Conservation (phyloP, 2,888 invertebrate species). For the Ommatoiulus sabulosus region DNA sequence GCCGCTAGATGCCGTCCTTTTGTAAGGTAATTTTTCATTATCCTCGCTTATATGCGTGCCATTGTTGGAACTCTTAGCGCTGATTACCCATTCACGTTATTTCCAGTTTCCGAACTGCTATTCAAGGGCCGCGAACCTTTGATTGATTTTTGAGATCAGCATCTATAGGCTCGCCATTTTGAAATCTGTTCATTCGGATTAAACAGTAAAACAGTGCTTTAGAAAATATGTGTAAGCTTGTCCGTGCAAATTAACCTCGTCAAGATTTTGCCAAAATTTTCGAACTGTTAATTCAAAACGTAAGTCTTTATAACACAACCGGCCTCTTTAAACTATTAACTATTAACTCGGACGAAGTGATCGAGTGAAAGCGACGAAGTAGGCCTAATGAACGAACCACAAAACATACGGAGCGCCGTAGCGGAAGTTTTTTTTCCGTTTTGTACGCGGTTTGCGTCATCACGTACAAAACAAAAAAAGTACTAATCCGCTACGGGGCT, state of each 20-base stretch:
- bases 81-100: slow-evolving; percentile 1
- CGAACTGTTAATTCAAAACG: too few species aligned
- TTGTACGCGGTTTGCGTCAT: too few species aligned
- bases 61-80: background rate
- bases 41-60: background rate
- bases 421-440: too few species aligned
- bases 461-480: too few species aligned
- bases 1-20: slow-evolving; percentile 2
- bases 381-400: too few species aligned
- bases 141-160: background rate
- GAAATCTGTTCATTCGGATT: background rate
- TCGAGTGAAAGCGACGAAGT: too few species aligned
- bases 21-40: background rate
- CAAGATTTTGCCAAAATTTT: too few species aligned
- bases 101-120: background rate
- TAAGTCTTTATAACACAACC: too few species aligned
- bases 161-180: background rate
- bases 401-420: too few species aligned
- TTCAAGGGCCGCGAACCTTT: background rate
- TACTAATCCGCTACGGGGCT: too few species aligned
- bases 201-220: background rate
- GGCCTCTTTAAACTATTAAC: too few species aligned
- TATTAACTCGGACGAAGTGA: too few species aligned
- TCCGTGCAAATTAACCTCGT: background rate
- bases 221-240: background rate